Percentiles rank a stretch among this genome's conserved stretches.
These are phyloP conservation scores for Rhineura floridana DNA, from an alignment of 2,113 vertebrate species.

Conservation along the genomic window DNA sequence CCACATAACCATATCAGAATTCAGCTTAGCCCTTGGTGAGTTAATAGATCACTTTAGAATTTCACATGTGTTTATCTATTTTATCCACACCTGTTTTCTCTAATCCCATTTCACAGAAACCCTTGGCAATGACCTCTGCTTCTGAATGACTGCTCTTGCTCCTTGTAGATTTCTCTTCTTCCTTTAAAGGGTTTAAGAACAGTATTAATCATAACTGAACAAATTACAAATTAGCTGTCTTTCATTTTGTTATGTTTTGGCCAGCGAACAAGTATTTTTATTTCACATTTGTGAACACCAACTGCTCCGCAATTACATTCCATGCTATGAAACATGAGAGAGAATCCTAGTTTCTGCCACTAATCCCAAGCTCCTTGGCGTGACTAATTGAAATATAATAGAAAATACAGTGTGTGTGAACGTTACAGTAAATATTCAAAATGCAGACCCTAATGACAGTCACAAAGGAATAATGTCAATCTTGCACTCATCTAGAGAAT, in stretches of 20 bases:
- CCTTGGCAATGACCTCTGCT: conserved; percentile 41
- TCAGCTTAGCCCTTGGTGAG: too few relatives aligned
- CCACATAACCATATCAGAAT: background rate
- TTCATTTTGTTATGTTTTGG: conserved; percentile 19
- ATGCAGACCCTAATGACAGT: background rate
- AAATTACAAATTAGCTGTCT: background rate
- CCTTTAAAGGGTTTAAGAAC: conserved; percentile 61
- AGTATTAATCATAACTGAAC: conserved; percentile 12
- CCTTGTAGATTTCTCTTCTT: conserved; percentile 48
- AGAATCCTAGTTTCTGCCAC: background rate
- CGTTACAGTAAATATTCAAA: background rate
- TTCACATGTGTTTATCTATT: conserved; percentile 52
- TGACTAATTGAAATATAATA: background rate
- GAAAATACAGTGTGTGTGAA: background rate
- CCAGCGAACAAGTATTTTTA: background rate
- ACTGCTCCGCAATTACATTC: background rate
- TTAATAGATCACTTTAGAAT: conserved; percentile 16
- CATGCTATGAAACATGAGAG: background rate
- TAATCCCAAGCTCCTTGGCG: background rate
- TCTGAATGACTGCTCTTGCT: conserved; percentile 27
- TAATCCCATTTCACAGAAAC: conserved; percentile 35
- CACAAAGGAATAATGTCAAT: background rate
- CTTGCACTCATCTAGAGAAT: background rate
- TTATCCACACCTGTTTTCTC: conserved; percentile 36
- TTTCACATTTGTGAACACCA: background rate